phyloP scores from a whole-genome alignment of 2,888 invertebrate genomes.

The Dicyrtoma fusca region DNA sequence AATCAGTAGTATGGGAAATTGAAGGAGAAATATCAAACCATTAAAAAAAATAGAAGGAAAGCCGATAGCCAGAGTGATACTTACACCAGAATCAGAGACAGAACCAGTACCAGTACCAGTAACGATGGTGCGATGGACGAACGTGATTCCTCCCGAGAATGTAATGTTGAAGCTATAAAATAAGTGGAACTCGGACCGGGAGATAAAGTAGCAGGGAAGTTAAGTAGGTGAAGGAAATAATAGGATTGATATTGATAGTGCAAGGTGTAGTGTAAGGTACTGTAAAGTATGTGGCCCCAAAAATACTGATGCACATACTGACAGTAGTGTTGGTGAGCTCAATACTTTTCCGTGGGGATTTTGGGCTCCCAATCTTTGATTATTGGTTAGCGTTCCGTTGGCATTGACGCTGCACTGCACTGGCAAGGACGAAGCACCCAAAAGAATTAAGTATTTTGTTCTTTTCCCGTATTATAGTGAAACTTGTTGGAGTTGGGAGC shows the following conservation, averaged over 20 bases:
- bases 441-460: slow-evolving; percentile 16
- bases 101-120: no score
- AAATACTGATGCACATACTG: no score
- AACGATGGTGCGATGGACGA: no score
- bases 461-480: background rate
- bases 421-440: slow-evolving; percentile 15
- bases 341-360: no score
- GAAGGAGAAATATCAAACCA: no score
- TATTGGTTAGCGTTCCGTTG: background rate
- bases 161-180: background rate
- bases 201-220: background rate
- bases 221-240: background rate
- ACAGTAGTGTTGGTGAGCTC: no score
- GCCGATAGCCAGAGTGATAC: no score
- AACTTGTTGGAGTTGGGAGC: slow-evolving; percentile 2
- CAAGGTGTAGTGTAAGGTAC: background rate
- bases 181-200: background rate
- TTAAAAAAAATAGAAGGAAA: no score
- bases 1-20: no score
- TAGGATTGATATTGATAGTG: slow-evolving; percentile 7
- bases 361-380: slow-evolving; percentile 2
- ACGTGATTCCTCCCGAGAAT: background rate
- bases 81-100: no score
- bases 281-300: no score
- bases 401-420: background rate